Evolutionary conservation across 1,140 invertebrate genomes (phyloP).

Genomic region (Diprion similis): DNA sequence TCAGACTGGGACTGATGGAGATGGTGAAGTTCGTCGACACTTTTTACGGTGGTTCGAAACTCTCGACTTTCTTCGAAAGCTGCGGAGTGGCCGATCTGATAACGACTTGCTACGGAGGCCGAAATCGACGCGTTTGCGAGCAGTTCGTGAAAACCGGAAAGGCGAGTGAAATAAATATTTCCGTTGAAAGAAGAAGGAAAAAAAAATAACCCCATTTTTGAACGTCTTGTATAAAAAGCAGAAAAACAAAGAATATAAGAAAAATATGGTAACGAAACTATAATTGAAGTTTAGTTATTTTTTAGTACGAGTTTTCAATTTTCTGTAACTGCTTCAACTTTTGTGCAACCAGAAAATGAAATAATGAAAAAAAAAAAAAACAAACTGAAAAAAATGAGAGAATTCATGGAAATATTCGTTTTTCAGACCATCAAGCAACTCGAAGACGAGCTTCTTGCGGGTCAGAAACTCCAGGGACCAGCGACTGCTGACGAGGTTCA

Average conservation of each 20-base stretch:
- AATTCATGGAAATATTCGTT: constrained; percentile 21
- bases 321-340: too few species aligned
- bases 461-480: constrained; percentile 85
- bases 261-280: too few species aligned
- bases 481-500: constrained; percentile 84
- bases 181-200: background rate
- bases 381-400: background rate
- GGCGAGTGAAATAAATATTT: constrained; percentile 53
- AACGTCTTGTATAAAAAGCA: too few species aligned
- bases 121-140: constrained; percentile 80
- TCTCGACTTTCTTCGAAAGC: constrained; percentile 85
- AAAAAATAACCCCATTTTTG: background rate
- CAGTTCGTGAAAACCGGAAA: constrained; percentile 79
- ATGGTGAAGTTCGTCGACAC: constrained; percentile 74
- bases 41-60: constrained; percentile 67
- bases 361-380: background rate
- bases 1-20: constrained; percentile 83
- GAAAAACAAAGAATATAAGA: too few species aligned
- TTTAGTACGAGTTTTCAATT: too few species aligned
- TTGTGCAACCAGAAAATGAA: too few species aligned
- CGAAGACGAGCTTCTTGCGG: constrained; percentile 82
- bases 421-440: constrained; percentile 72
- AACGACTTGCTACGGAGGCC: constrained; percentile 85
- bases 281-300: too few species aligned
- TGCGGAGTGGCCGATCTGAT: constrained; percentile 88